Evolutionary conservation across 1,140 invertebrate genomes (phyloP).

Genomic region (Rhizoglyphus robini): DNA sequence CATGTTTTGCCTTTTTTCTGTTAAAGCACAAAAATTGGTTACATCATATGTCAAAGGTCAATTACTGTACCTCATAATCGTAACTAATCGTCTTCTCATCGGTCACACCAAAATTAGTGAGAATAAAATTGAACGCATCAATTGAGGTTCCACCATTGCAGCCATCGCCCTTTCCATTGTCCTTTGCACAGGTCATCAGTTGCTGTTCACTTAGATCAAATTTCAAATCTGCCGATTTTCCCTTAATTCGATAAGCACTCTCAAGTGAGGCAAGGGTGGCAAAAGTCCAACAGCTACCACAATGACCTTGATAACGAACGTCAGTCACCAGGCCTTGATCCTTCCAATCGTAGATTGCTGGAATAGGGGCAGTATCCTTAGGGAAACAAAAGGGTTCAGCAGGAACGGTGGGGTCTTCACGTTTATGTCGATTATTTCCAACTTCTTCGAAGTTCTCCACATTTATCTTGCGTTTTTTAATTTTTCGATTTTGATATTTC

Average conservation of each 20-base stretch:
- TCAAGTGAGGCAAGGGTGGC: not conserved
- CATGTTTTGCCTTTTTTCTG: too few relatives aligned
- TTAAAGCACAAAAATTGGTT: too few relatives aligned
- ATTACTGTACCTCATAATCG: not conserved
- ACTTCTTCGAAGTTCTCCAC: too few relatives aligned
- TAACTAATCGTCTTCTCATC: slow-evolving; percentile 19
- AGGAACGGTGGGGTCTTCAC: too few relatives aligned
- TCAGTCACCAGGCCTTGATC: slow-evolving; percentile 56
- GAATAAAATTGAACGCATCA: slow-evolving; percentile 49
- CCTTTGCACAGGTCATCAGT: slow-evolving; percentile 84
- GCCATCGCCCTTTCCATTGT: slow-evolving; percentile 85
- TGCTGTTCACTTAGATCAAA: slow-evolving; percentile 92
- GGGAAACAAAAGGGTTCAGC: not conserved
- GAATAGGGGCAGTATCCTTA: slow-evolving; percentile 36
- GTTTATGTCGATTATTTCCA: too few relatives aligned
- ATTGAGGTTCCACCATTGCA: slow-evolving; percentile 78
- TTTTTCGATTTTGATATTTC: too few relatives aligned
- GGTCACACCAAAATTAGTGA: slow-evolving; percentile 22
- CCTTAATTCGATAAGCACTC: slow-evolving; percentile 11
- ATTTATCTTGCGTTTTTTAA: too few relatives aligned
- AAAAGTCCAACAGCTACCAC: slow-evolving; percentile 19
- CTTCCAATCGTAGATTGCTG: slow-evolving; percentile 66
- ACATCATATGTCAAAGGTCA: too few relatives aligned
- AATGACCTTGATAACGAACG: slow-evolving; percentile 61
- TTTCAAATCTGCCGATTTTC: slow-evolving; percentile 45